These are phyloP conservation scores for Oryzaephilus surinamensis DNA, from an alignment of 1,140 invertebrate genomes.

Conservation along the genomic window DNA sequence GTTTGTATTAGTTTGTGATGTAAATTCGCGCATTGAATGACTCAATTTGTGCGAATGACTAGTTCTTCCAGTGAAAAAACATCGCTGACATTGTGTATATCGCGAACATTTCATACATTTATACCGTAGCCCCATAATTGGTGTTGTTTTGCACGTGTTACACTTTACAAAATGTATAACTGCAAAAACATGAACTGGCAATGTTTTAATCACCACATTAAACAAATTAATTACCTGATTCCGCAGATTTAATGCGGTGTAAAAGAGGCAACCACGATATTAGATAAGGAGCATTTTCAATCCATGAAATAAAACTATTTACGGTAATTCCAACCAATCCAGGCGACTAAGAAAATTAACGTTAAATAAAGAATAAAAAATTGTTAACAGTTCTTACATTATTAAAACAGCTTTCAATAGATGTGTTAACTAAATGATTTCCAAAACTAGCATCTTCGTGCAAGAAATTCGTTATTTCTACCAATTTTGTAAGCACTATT, in stretches of 20 bases:
- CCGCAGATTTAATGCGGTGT: conserved; percentile 41
- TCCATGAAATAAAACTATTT: conserved; percentile 41
- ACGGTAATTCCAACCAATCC: conserved; percentile 40
- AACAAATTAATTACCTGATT: conserved; percentile 33
- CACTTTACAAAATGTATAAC: conserved; percentile 42
- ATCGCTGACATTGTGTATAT: conserved; percentile 65
- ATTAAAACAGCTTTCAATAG: conserved; percentile 50
- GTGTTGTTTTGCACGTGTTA: conserved; percentile 40
- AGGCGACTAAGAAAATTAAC: conserved; percentile 33
- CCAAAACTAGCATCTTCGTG: conserved; percentile 46
- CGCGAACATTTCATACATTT: conserved; percentile 61
- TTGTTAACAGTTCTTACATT: conserved; percentile 37
- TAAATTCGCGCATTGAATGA: conserved; percentile 66
- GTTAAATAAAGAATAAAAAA: conserved; percentile 7
- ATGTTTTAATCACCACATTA: conserved; percentile 5
- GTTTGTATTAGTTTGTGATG: no score
- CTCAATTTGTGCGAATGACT: conserved; percentile 58
- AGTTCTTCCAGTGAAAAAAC: conserved; percentile 60
- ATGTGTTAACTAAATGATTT: conserved; percentile 39
- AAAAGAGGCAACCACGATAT: conserved; percentile 46
- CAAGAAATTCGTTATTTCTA: conserved; percentile 44
- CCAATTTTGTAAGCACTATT: conserved; percentile 43
- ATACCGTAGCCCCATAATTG: conserved; percentile 48
- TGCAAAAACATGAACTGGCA: conserved; percentile 21
- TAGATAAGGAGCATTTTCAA: conserved; percentile 42